Conservation (phyloP, 2,113 vertebrate genomes). For the Scopus umbretta region DNA sequence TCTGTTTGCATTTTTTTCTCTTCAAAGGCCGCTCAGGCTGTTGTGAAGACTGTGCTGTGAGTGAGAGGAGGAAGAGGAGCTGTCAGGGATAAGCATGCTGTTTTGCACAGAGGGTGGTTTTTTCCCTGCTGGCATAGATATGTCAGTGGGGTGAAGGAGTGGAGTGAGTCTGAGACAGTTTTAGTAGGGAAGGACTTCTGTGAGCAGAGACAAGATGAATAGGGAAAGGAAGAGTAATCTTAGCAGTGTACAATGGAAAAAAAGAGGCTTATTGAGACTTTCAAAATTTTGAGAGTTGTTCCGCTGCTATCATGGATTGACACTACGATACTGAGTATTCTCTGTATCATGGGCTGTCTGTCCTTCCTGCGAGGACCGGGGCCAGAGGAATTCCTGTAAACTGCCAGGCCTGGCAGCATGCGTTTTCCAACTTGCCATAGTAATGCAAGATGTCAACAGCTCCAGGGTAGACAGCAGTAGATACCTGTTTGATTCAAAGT, state of each 20-base stretch:
- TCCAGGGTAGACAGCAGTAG: background rate
- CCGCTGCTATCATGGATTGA: background rate
- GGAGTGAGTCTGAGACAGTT: background rate
- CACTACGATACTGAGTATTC: background rate
- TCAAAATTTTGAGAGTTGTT: background rate
- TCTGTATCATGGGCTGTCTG: background rate
- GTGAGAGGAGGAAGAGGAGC: background rate
- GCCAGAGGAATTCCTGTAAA: background rate
- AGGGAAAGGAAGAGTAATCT: background rate
- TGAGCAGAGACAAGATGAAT: background rate
- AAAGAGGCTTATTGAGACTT: background rate
- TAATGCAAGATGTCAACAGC: background rate
- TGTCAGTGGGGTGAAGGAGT: background rate
- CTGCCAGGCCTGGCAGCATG: background rate
- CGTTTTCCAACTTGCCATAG: background rate
- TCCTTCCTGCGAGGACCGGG: background rate
- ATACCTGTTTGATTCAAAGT: background rate
- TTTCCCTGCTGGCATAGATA: background rate
- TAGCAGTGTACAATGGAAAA: background rate
- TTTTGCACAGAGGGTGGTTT: background rate
- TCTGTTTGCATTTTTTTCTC: background rate
- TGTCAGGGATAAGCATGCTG: background rate
- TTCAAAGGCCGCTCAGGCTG: background rate
- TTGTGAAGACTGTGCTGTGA: background rate
- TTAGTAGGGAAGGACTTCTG: background rate